These are phyloP conservation scores for Laticauda laticaudata DNA, from an alignment of 2,113 vertebrate species.

Conservation along the genomic window DNA sequence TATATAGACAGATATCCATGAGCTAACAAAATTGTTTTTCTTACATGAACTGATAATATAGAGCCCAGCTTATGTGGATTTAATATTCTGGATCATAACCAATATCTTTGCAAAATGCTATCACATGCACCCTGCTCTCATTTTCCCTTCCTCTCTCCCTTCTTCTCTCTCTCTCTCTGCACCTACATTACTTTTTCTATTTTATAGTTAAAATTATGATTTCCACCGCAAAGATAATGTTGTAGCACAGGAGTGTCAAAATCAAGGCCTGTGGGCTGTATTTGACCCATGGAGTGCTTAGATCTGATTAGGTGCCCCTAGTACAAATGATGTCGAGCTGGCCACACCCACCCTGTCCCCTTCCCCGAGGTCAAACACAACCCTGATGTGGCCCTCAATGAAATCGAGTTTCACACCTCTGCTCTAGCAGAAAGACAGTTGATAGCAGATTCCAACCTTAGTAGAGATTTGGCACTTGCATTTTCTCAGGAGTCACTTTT, in stretches of 20 bases:
- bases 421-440: slow-evolving; percentile 29
- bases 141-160: background rate
- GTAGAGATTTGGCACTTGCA: slow-evolving; percentile 34
- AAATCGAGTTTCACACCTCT: no score
- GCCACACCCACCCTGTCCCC: no score
- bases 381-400: no score
- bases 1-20: background rate
- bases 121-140: background rate
- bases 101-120: background rate
- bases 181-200: background rate
- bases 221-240: slow-evolving; percentile 14
- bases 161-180: background rate
- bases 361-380: no score
- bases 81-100: background rate
- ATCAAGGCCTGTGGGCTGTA: no score
- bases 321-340: no score
- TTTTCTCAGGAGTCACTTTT: slow-evolving; percentile 50
- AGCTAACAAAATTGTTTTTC: background rate
- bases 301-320: no score
- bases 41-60: background rate
- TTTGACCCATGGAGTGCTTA: no score
- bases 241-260: background rate
- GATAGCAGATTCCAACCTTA: slow-evolving; percentile 35
- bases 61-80: background rate
- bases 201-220: slow-evolving; percentile 22